Base-by-base conservation (phyloP, 1,140 invertebrate species). In the Ylistrum balloti region DNA sequence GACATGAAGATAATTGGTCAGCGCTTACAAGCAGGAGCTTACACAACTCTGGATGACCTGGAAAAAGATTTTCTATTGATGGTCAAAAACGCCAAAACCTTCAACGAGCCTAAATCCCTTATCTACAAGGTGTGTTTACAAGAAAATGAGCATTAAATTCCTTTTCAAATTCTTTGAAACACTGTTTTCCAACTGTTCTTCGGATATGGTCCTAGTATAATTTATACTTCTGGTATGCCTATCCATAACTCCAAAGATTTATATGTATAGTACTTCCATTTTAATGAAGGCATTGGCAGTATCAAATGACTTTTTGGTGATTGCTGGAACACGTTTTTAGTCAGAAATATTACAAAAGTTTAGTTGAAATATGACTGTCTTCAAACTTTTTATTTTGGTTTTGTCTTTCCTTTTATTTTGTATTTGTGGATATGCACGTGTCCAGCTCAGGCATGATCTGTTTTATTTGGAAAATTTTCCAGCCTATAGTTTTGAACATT, bases 31-130 rank as follows among this genome's bases (percentile, higher is more conserved):
- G 97, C 98, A 94, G 97, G 97, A 94, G 97, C 97, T 98, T 99
- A 97, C 97, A 97, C 97, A 0, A 97, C 95, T 91, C 95, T 99
- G 17, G 96, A 97, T 86, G 98, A 99, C 86, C 97, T 99, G 96
- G 99, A 99, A 95, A 97, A 97, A 89, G 99, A 99, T 97, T 96
- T 99, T 11, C 95, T 98, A 91, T 96, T 98, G 32, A 99, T 99
- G 98, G 98, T 98, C 48, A 98, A 98, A 91, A 99, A 99, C 97
- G 99, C 99, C 0, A 99, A 98, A 95, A 97, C 97, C 9, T 99
- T 99, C 95, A 99, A 99, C 96, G 99, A 99, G 95, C 98, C 99
- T 0, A 98, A 98, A 0, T 99, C 99, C 3, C 97, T 98, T 95
- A 99, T 99, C 93, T 99, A 99, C 95, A 99, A 99, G 95, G 97